phyloP scores from a whole-genome alignment of 1,140 invertebrate genomes.

The Tribolium madens region DNA sequence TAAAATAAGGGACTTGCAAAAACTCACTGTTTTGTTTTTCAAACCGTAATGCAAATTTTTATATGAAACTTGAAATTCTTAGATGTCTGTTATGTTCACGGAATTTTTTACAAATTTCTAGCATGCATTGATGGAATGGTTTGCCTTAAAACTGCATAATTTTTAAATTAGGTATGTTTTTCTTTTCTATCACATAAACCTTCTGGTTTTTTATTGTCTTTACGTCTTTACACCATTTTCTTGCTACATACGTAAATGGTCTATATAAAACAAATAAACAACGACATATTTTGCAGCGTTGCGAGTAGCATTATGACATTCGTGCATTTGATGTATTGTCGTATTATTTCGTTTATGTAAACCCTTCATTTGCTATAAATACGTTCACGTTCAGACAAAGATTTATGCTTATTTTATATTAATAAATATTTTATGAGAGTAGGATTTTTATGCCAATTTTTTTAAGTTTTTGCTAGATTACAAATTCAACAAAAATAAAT shows the following conservation, averaged over 20 bases:
- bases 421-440: too few relatives aligned
- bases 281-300: neutral
- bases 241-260: conserved; percentile 7
- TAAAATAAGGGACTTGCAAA: too few relatives aligned
- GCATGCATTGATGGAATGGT: neutral
- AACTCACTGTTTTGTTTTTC: too few relatives aligned
- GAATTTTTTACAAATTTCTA: neutral
- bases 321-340: conserved; percentile 10
- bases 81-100: neutral
- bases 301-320: conserved; percentile 1
- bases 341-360: conserved; percentile 17
- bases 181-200: neutral
- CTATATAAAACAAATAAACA: conserved; percentile 25
- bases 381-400: neutral
- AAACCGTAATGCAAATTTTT: neutral
- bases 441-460: too few relatives aligned
- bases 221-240: neutral
- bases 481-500: too few relatives aligned
- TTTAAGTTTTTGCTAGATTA: too few relatives aligned
- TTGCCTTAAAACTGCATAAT: too few relatives aligned
- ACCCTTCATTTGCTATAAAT: neutral
- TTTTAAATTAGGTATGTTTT: too few relatives aligned
- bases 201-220: neutral
- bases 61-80: neutral
- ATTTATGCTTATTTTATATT: conserved; percentile 3